Conservation (phyloP, 2,797 vertebrate genomes). For the Coregonus suidteri region DNA sequence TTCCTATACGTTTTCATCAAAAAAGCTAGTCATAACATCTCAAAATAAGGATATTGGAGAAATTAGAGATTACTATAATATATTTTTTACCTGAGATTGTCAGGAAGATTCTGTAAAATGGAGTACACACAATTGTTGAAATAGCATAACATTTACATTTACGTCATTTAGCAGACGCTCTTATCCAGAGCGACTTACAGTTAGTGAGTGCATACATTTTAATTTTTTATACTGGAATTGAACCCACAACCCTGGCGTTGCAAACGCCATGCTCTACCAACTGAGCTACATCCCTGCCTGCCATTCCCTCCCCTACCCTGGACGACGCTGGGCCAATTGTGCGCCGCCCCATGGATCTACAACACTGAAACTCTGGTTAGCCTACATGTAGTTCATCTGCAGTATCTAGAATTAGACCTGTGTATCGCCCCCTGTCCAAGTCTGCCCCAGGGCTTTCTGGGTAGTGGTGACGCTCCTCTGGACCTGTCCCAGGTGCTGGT, state of each 20-base stretch:
- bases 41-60: background rate
- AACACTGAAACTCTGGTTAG: slow-evolving; percentile 4
- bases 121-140: background rate
- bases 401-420: background rate
- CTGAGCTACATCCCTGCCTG: no score
- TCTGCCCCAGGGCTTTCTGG: slow-evolving; percentile 40
- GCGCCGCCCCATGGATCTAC: background rate
- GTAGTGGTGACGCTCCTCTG: slow-evolving; percentile 51
- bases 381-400: background rate
- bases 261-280: no score
- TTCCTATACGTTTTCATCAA: background rate
- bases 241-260: no score
- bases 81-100: slow-evolving; percentile 46
- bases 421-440: background rate
- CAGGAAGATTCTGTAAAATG: slow-evolving; percentile 36
- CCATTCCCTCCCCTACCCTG: no score
- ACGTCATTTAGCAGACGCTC: no score
- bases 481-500: slow-evolving; percentile 63
- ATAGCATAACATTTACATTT: background rate
- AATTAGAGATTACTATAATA: background rate
- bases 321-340: no score
- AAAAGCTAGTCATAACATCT: background rate
- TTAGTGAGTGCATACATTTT: no score
- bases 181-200: no score
- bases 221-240: no score